These are phyloP conservation scores for Tenthredo mesomela DNA, from an alignment of 2,888 invertebrate genomes.

Conservation along the genomic window DNA sequence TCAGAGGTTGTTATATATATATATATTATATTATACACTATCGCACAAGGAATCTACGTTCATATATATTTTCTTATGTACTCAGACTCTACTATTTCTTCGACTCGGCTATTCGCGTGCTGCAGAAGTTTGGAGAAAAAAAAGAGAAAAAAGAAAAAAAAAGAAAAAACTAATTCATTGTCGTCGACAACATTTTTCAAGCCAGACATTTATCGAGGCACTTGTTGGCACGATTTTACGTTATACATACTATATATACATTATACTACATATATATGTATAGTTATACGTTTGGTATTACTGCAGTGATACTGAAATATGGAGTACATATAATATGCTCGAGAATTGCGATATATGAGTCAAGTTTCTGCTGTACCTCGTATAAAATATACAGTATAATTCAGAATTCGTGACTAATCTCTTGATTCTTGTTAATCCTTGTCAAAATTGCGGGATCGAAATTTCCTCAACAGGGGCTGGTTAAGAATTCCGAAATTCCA, in stretches of 20 bases:
- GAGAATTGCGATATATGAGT: background rate
- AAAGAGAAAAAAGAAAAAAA: background rate
- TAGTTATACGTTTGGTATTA: background rate
- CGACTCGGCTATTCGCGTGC: background rate
- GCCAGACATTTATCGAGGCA: conserved; percentile 47
- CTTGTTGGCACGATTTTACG: conserved; percentile 49
- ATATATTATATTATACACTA: too few species aligned
- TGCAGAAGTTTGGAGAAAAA: background rate
- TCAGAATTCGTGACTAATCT: too few species aligned
- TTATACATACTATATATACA: background rate
- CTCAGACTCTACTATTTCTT: conserved; percentile 25
- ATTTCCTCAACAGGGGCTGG: too few species aligned
- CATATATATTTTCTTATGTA: background rate
- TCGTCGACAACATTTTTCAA: conserved; percentile 31
- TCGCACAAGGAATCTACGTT: background rate
- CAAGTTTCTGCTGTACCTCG: background rate
- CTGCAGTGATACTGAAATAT: conserved; percentile 18
- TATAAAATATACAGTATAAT: background rate
- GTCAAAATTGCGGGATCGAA: too few species aligned
- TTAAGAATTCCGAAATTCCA: too few species aligned
- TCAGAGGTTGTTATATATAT: background rate
- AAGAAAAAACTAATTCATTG: conserved; percentile 27
- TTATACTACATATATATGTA: background rate
- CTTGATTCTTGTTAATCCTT: too few species aligned
- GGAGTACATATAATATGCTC: background rate